Evolutionary conservation across 2,113 vertebrate species (phyloP), one percentile per base, ranked within the genome.

Genomic region (Datnioides undecimradiatus): DNA sequence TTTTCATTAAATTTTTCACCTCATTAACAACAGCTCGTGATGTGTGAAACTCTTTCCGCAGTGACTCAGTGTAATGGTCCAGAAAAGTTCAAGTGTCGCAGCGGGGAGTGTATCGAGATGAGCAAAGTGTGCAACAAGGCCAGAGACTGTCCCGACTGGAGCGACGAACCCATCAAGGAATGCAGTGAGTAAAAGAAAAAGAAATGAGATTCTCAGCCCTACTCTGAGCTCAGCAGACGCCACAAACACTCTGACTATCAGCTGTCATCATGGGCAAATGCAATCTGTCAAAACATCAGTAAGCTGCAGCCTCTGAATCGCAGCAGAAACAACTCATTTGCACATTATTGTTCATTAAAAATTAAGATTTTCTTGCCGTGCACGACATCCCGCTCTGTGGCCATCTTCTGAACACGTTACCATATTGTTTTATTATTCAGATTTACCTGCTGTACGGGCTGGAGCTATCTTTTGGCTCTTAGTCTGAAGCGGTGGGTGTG

Each of bases 91-190:
- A 97, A 97, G 90, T 99, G 98, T 92, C 95, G 95, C 87, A 99
- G 95, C 41, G 97, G 97, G 13, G 98, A 99, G 79, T 99, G 98
- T 82, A 97, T 99, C 58, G 97, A 99, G 58, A 92, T 96, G 89
- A 95, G 75, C 88, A 97, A 97, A 93, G 97, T 99, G 6, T 99
- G 98, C 90, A 97, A 99, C 94, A 96, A 97, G 83, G 93, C 94
- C 78, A 93, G 95, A 46, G 97, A 99, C 94, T 99, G 98, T 94
- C 95, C 94, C 2, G 98, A 99, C 93, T 97, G 97, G 97, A 99
- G 98, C n/a, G 98, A 99, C 9, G 98, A 99, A 43, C 98, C 98
- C 17, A 94, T 97, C 49, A 96, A 97, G 65, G 97, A 99, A 76
- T 99, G 98, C 86, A 93, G 98, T 99, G 93, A 97, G 98, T 96